A percentile compares a stretch with the other conserved stretches of the same genome.
These are phyloP conservation scores for Streblospio benedicti DNA, from an alignment of 1,140 invertebrate genomes.

Conservation along the genomic window DNA sequence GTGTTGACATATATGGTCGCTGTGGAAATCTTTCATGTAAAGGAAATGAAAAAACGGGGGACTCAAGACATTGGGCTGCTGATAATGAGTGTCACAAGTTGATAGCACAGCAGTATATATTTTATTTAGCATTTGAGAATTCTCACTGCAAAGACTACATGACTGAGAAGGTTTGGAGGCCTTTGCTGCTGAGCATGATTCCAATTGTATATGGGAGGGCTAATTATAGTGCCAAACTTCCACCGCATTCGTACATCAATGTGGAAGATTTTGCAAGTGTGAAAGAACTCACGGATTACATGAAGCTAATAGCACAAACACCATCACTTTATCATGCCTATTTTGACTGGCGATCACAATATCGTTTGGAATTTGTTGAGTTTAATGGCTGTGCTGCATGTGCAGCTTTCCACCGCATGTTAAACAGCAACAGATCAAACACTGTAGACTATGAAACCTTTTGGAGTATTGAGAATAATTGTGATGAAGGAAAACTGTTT, in stretches of 20 bases:
- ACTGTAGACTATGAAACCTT: too few species aligned
- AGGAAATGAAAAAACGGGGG: too few species aligned
- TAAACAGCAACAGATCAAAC: too few species aligned
- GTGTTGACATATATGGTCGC: conserved; percentile 59
- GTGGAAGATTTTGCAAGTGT: conserved; percentile 38
- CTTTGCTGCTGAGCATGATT: conserved; percentile 24
- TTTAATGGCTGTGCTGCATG: too few species aligned
- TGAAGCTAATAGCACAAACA: conserved; percentile 26
- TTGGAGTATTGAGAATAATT: too few species aligned
- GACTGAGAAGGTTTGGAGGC: conserved; percentile 51
- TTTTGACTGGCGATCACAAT: conserved; percentile 37
- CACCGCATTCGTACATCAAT: conserved; percentile 43
- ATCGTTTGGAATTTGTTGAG: too few species aligned
- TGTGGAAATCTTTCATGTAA: conserved; percentile 49
- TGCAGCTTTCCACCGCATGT: too few species aligned
- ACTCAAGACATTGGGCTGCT: too few species aligned
- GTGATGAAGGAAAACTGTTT: too few species aligned
- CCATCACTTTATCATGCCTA: conserved; percentile 34
- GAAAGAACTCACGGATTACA: conserved; percentile 34
- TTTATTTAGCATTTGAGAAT: conserved; percentile 81
- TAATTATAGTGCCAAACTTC: conserved; percentile 32
- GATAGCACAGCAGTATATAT: conserved; percentile 88
- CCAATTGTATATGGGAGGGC: conserved; percentile 48
- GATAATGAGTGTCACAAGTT: conserved; percentile 82
- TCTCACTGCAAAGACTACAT: conserved; percentile 49